A percentile compares a stretch with the other conserved stretches of the same genome.
Conservation (phyloP, 1,140 invertebrate genomes). For the Oncopeltus fasciatus region DNA sequence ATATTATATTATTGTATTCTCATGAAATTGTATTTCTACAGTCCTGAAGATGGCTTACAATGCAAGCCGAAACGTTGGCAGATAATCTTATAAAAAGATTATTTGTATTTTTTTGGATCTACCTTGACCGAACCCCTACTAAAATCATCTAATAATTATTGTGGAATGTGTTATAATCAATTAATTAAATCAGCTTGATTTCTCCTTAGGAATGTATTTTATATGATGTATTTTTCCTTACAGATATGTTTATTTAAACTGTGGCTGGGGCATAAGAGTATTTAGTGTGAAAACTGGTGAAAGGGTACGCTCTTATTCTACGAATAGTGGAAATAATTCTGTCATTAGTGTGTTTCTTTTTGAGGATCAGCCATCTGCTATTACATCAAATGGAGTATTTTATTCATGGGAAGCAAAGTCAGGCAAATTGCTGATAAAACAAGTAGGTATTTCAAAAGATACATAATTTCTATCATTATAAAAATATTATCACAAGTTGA, state of each 20-base stretch:
- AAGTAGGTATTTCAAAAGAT: not conserved
- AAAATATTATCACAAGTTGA: too few species aligned
- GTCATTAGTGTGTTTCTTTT: constrained; percentile 11
- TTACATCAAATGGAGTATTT: constrained; percentile 6
- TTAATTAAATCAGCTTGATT: too few species aligned
- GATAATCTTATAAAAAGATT: too few species aligned
- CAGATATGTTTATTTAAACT: constrained; percentile 41
- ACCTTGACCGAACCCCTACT: too few species aligned
- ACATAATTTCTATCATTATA: too few species aligned
- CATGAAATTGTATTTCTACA: too few species aligned
- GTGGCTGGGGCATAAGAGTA: constrained; percentile 37
- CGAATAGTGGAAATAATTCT: constrained; percentile 11
- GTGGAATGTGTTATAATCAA: too few species aligned
- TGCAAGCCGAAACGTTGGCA: too few species aligned
- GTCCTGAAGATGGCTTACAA: too few species aligned
- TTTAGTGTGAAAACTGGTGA: constrained; percentile 42
- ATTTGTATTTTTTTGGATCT: too few species aligned
- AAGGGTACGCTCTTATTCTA: constrained; percentile 23
- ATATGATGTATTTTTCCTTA: constrained; percentile 26
- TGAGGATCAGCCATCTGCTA: constrained; percentile 11
- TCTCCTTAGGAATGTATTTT: not conserved
- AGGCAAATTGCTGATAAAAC: not conserved
- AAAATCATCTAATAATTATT: too few species aligned
- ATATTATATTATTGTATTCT: too few species aligned
- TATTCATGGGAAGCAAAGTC: constrained; percentile 11